Percentiles rank a stretch among this genome's conserved stretches.
Evolutionary conservation across 2,113 vertebrate species (phyloP).

Genomic region (Suncus etruscus): DNA sequence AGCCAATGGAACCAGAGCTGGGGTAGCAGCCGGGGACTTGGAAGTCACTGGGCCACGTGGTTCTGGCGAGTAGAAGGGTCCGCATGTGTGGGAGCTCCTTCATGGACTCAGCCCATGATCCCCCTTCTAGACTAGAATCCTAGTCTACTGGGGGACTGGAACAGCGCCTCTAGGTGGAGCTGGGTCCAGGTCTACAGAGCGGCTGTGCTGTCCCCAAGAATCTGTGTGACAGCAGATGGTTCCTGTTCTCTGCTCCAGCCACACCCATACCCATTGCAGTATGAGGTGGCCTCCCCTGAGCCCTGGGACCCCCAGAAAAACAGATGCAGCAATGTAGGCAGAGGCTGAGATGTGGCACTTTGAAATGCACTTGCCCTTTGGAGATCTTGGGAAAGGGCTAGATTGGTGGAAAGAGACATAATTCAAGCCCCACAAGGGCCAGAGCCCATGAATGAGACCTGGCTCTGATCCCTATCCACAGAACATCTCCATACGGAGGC

Average conservation of each 20-base stretch:
- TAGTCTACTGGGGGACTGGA: not conserved
- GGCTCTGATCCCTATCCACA: too few relatives aligned
- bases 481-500: too few relatives aligned
- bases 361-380: not conserved
- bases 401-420: not conserved
- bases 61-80: not conserved
- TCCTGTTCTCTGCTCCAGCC: not conserved
- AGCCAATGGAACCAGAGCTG: constrained; percentile 29
- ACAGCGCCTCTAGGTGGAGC: too few relatives aligned
- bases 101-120: not conserved
- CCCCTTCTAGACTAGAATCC: not conserved
- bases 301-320: not conserved
- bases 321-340: not conserved
- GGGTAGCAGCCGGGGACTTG: constrained; percentile 57
- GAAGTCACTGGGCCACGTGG: constrained; percentile 45
- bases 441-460: too few relatives aligned
- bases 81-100: not conserved
- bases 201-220: not conserved
- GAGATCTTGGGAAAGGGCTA: not conserved
- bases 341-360: not conserved
- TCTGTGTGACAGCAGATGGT: not conserved
- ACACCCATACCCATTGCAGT: too few relatives aligned
- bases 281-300: too few relatives aligned
- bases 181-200: too few relatives aligned
- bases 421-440: not conserved